phyloP scores from a whole-genome alignment of 2,113 vertebrate genomes.

The chimpanzee (Pan troglodytes) region NHGRI_mPanTro3-v2.1_pri NC_072401.2:6873001-6873500 shows the following conservation, averaged over 20 bases:
- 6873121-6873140: neutral
- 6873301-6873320: neutral
- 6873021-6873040: neutral
- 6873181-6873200: too few species aligned
- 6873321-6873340: neutral
- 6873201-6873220: neutral
- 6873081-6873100: neutral
- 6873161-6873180: neutral
- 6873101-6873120: neutral
- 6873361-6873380: rapidly evolving
- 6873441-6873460: neutral
- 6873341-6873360: neutral
- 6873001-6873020: neutral
- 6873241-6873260: neutral
- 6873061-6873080: neutral
- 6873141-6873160: too few species aligned
- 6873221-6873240: neutral
- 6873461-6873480: neutral
- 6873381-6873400: too few species aligned
- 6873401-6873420: neutral
- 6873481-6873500: neutral
- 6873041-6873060: neutral
- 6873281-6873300: neutral
- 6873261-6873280: neutral
- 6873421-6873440: neutral